A percentile compares a stretch with the other conserved stretches of the same genome.
Evolutionary conservation across 1,140 invertebrate genomes (phyloP).

Genomic region (Drosophila chauvacae): DNA sequence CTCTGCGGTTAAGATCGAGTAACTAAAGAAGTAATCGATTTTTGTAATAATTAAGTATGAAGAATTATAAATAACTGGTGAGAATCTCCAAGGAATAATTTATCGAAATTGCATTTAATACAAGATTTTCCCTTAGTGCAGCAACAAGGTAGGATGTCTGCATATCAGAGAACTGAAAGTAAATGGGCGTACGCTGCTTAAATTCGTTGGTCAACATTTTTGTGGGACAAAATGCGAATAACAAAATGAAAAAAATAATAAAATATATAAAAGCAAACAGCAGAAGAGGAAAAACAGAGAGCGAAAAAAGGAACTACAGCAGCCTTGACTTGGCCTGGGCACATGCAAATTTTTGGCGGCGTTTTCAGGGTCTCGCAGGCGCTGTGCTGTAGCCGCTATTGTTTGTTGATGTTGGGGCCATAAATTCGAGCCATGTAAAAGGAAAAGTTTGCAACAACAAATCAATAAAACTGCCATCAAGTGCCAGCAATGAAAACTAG

Average conservation of each 20-base stretch:
- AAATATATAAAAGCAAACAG: slow-evolving; percentile 28
- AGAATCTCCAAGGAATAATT: no score
- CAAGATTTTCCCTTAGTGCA: neutral
- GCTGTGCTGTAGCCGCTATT: slow-evolving; percentile 29
- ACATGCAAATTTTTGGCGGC: slow-evolving; percentile 77
- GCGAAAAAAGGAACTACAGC: slow-evolving; percentile 29
- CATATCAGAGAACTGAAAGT: slow-evolving; percentile 58
- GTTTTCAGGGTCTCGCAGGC: slow-evolving; percentile 58
- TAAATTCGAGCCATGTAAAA: slow-evolving; percentile 62
- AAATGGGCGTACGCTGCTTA: slow-evolving; percentile 63
- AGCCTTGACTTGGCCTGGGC: slow-evolving; percentile 49
- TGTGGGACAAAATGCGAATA: slow-evolving; percentile 54
- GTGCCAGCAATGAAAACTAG: slow-evolving; percentile 59
- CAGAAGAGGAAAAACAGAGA: slow-evolving; percentile 5
- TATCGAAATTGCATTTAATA: no score
- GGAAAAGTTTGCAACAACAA: slow-evolving; percentile 69
- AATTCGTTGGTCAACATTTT: slow-evolving; percentile 67
- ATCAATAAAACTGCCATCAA: slow-evolving; percentile 76
- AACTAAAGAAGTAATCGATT: no score
- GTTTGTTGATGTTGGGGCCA: slow-evolving; percentile 51
- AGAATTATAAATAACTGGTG: no score
- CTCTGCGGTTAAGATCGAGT: no score
- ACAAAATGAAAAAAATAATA: slow-evolving; percentile 13
- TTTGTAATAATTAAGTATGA: no score
- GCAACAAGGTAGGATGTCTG: slow-evolving; percentile 14